These are phyloP conservation scores for Echiichthys vipera DNA, from an alignment of 2,797 vertebrate genomes.

Conservation along the genomic window DNA sequence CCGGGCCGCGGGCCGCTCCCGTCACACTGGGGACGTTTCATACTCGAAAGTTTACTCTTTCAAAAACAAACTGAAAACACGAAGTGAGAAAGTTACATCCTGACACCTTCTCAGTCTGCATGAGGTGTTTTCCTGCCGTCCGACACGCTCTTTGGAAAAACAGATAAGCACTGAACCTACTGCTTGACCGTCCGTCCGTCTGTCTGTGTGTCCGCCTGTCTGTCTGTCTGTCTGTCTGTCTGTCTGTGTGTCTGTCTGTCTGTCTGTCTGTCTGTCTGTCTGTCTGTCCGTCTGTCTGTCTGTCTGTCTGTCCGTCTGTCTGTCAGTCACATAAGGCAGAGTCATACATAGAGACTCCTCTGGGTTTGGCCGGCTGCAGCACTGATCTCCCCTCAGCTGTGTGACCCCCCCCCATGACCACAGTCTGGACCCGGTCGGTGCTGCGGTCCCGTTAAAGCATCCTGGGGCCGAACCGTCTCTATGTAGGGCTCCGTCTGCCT, in stretches of 20 bases:
- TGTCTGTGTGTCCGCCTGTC: no score
- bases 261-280: constrained; percentile 75
- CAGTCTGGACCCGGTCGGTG: constrained; percentile 57
- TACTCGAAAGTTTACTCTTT: constrained; percentile 84
- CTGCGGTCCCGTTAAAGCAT: no score
- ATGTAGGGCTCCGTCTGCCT: constrained; percentile 70
- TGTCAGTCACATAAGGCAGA: constrained; percentile 67
- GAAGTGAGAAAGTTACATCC: constrained; percentile 73
- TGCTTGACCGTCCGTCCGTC: constrained; percentile 81
- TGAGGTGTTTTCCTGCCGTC: constrained; percentile 81
- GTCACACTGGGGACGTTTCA: constrained; percentile 72
- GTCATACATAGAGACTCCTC: constrained; percentile 74
- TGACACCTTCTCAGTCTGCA: constrained; percentile 82
- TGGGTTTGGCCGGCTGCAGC: constrained; percentile 65
- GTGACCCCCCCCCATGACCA: constrained; percentile 58
- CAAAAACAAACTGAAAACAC: constrained; percentile 79
- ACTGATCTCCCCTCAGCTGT: constrained; percentile 60
- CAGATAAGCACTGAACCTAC: constrained; percentile 87
- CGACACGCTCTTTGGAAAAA: constrained; percentile 89
- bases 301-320: constrained; percentile 57
- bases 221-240: constrained; percentile 61
- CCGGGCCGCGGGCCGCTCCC: constrained; percentile 64
- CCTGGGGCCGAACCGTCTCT: constrained; percentile 74
- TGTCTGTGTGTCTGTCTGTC: constrained; percentile 46
- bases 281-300: constrained; percentile 75